These are phyloP conservation scores for Corapipo altera DNA, from an alignment of 2,113 vertebrate species.

Conservation along the genomic window DNA sequence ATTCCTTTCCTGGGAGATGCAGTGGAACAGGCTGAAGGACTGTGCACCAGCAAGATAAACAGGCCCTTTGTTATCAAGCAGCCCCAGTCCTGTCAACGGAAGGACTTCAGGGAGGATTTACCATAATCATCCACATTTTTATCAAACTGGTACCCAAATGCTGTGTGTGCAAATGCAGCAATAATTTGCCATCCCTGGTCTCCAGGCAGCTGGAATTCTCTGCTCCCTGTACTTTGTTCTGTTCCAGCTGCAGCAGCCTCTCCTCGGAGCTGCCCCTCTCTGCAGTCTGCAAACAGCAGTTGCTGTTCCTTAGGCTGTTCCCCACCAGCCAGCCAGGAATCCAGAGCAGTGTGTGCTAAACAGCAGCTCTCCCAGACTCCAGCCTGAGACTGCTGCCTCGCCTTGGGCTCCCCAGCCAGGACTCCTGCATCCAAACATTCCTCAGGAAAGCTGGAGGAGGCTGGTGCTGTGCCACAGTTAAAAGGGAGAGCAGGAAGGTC, in stretches of 20 bases:
- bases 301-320: not conserved
- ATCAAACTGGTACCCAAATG: not conserved
- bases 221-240: not conserved
- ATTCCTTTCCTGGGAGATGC: constrained; percentile 17
- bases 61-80: constrained; percentile 27
- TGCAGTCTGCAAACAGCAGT: not conserved
- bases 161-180: not conserved
- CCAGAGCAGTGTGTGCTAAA: not conserved
- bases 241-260: not conserved
- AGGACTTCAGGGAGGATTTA: not conserved
- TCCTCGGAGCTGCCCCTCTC: not conserved
- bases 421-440: not conserved
- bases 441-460: not conserved
- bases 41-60: constrained; percentile 1
- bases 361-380: not conserved
- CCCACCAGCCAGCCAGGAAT: not conserved
- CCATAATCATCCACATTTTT: not conserved
- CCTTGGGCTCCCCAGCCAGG: not conserved
- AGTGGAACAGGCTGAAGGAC: not conserved
- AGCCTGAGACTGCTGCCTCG: not conserved
- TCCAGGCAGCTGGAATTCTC: not conserved
- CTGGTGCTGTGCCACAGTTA: not conserved
- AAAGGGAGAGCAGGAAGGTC: not conserved
- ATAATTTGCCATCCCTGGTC: not conserved
- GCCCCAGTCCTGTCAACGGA: not conserved